Base-by-base conservation (phyloP, 2,888 invertebrate species). In the Scelioninae gen. 2 region DNA sequence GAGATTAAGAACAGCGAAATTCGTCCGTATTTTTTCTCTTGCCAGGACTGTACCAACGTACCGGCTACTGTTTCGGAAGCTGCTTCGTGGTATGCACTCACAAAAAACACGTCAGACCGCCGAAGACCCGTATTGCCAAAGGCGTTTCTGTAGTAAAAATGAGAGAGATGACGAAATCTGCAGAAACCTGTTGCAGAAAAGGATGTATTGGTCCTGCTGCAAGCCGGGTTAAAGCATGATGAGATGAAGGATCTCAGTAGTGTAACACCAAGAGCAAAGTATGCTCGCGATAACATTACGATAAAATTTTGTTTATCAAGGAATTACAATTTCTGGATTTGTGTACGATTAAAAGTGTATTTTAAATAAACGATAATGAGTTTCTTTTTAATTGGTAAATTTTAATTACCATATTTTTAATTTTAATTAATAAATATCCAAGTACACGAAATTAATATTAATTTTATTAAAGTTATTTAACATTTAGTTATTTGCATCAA, bases 1-100 rank as follows among this genome's bases (percentile, higher is more conserved):
- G 39, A 43, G 25, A 52, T 43, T 11, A 15, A 41, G 43, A 50
- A 53, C 43, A 72, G 22, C 41, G 25, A 48, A 50, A 19, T 60
- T 63, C 25, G 72, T 43, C 43, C 46, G 72, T 78, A 75, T 84
- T 84, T 84, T 83, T 82, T 83, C 81, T 79, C 81, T 84, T 80
- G 82, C 77, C 78, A 78, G 77, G 85, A 85, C 84, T 85, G 85
- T 85, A 85, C 84, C 81, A 78, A 79, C 76, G 78, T 79, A 83
- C 81, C 80, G 81, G 86, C 86, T 86, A 86, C 86, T 86, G 86
- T 86, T 86, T 86, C 86, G 85, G 86, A 85, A 86, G 86, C 86
- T 81, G 81, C 81, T 82, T 73, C 80, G 81, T 84, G 86, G 86
- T 85, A 86, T 86, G 86, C 86, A 84, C 82, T 79, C 80, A 82